Conservation (phyloP, 2,113 vertebrate genomes). For the Pomatostomus ruficeps region DNA sequence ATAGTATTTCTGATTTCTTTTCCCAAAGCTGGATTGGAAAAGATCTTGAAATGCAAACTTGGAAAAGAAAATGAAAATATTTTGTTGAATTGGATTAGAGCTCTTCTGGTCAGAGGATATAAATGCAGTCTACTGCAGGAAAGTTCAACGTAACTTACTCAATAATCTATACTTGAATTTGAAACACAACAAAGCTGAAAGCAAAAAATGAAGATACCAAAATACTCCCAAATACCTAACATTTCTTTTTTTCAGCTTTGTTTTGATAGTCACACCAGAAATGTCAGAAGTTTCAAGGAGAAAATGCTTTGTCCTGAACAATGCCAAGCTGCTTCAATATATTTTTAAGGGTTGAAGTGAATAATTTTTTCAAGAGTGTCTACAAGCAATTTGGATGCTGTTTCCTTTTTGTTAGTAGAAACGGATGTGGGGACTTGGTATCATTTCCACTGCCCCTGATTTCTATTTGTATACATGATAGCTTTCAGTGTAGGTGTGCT, state of each 20-base stretch:
- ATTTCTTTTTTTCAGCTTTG: background rate
- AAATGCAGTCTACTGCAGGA: background rate
- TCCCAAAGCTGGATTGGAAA: background rate
- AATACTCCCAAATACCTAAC: background rate
- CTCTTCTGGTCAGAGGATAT: background rate
- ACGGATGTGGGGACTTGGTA: background rate
- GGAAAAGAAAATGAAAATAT: background rate
- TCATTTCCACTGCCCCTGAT: background rate
- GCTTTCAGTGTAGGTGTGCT: background rate
- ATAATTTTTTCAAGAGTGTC: background rate
- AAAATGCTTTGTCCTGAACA: background rate
- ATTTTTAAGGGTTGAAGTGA: background rate
- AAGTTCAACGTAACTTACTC: background rate
- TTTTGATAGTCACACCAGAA: background rate
- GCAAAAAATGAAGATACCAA: background rate
- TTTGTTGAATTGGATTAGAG: background rate
- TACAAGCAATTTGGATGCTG: background rate
- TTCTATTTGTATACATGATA: background rate
- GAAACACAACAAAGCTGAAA: background rate
- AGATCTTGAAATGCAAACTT: background rate
- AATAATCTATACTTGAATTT: background rate
- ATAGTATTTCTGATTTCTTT: background rate
- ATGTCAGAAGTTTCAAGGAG: background rate
- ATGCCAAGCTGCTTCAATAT: background rate
- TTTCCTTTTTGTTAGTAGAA: background rate